These are phyloP conservation scores for Eupithecia tripunctaria DNA, from an alignment of 2,888 invertebrate genomes.

Conservation along the genomic window DNA sequence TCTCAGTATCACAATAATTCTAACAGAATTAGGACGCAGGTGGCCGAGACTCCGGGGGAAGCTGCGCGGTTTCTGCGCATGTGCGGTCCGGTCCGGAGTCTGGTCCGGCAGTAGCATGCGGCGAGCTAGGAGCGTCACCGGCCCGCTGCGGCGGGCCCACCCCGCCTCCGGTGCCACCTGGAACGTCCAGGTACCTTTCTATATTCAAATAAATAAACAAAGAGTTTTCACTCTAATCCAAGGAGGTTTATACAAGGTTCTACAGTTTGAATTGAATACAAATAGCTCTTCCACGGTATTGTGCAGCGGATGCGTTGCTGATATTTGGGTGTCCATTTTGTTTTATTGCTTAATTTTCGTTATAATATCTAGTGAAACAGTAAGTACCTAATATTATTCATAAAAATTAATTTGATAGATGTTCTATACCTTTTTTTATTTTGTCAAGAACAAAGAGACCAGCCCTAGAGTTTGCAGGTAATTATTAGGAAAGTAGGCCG, in stretches of 20 bases:
- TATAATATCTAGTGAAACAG: background rate
- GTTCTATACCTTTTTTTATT: background rate
- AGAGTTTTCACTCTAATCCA: background rate
- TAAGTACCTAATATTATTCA: background rate
- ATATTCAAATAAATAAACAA: conserved; percentile 6
- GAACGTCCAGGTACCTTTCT: conserved; percentile 88
- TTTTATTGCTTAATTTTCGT: conserved; percentile 9
- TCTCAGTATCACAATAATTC: conserved; percentile 52
- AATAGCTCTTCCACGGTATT: conserved; percentile 8
- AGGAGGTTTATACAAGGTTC: background rate
- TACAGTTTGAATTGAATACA: background rate
- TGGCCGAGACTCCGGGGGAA: conserved; percentile 61
- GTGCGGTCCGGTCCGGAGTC: conserved; percentile 33
- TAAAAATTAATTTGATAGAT: background rate
- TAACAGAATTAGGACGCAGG: conserved; percentile 64
- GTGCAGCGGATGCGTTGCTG: conserved; percentile 32
- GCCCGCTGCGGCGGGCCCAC: conserved; percentile 88
- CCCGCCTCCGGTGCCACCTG: conserved; percentile 93
- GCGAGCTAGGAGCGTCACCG: conserved; percentile 82
- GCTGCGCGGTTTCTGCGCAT: conserved; percentile 72
- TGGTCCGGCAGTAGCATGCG: conserved; percentile 72
- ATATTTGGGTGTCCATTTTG: conserved; percentile 30
- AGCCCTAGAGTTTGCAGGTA: background rate
- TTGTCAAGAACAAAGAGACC: background rate
- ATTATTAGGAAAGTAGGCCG: too few relatives aligned